Percentiles rank a stretch among this genome's conserved stretches.
These are phyloP conservation scores for Nansenia antarctica DNA, from an alignment of 2,113 vertebrate genomes.

Conservation along the genomic window DNA sequence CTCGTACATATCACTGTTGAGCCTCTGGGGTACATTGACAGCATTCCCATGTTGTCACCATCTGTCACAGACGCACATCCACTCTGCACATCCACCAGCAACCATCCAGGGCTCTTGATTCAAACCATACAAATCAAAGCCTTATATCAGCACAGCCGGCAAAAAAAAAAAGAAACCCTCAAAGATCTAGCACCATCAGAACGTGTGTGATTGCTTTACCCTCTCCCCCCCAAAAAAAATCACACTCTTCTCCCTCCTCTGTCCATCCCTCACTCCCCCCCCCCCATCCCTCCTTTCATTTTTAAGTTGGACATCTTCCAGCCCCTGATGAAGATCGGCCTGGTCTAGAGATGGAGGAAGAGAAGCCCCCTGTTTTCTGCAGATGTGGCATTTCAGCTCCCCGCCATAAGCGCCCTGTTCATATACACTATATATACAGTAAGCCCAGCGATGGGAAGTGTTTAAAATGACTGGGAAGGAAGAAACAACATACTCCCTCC, in stretches of 20 bases:
- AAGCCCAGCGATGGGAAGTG: slow-evolving; percentile 10
- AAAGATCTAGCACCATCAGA: slow-evolving; percentile 48
- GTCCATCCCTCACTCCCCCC: background rate
- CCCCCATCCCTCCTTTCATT: slow-evolving; percentile 32
- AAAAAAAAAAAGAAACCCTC: background rate
- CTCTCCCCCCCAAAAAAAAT: background rate
- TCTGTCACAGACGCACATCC: slow-evolving; percentile 30
- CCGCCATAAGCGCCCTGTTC: background rate
- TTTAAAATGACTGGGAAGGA: slow-evolving; percentile 44
- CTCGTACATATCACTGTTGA: background rate
- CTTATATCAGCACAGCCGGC: slow-evolving; percentile 3
- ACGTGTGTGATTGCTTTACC: slow-evolving; percentile 40
- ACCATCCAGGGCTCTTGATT: background rate
- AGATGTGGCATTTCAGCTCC: background rate
- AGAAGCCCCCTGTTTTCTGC: background rate
- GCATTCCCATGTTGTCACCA: slow-evolving; percentile 38
- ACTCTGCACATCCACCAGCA: slow-evolving; percentile 32
- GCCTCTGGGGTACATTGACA: slow-evolving; percentile 4
- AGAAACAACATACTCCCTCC: background rate
- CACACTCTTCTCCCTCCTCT: slow-evolving; percentile 5
- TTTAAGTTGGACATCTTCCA: slow-evolving; percentile 40
- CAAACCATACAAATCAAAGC: background rate
- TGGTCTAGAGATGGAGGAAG: background rate
- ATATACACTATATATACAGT: background rate
- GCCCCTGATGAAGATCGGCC: slow-evolving; percentile 51